These are phyloP conservation scores for Malachius bipustulatus DNA, from an alignment of 2,888 invertebrate species.

Conservation along the genomic window DNA sequence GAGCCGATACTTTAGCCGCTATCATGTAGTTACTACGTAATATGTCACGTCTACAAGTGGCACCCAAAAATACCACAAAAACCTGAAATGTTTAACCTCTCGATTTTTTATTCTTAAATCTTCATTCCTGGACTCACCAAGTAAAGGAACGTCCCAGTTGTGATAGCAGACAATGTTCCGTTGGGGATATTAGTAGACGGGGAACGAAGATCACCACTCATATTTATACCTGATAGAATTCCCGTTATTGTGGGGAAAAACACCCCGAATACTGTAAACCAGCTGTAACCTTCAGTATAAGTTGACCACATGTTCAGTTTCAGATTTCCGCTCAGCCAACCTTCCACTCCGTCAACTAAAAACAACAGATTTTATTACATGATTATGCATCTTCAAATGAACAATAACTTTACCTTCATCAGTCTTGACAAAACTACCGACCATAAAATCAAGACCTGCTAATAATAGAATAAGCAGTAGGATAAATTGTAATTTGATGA, in stretches of 20 bases:
- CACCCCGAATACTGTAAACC: conserved; percentile 94
- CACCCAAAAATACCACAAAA: conserved; percentile 81
- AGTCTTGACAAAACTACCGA: conserved; percentile 77
- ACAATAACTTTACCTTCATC: conserved; percentile 49
- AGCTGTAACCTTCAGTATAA: conserved; percentile 70
- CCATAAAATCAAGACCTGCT: conserved; percentile 86
- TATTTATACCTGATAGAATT: conserved; percentile 93
- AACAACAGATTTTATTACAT: conserved; percentile 16
- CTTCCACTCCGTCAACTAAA: conserved; percentile 69
- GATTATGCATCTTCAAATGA: conserved; percentile 6
- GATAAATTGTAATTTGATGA: conserved; percentile 86
- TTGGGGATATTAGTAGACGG: conserved; percentile 89
- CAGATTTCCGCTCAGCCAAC: conserved; percentile 73
- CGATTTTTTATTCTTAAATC: too few relatives aligned
- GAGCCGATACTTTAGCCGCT: conserved; percentile 78
- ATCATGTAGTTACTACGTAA: conserved; percentile 79
- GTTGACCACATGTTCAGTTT: conserved; percentile 69
- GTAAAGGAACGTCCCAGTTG: conserved; percentile 80
- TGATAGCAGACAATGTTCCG: conserved; percentile 85
- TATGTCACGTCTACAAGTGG: conserved; percentile 64
- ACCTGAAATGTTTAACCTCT: too few relatives aligned
- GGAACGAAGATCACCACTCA: conserved; percentile 91
- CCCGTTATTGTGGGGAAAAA: conserved; percentile 98
- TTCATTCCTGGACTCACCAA: too few relatives aligned
- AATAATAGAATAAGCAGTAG: conserved; percentile 74